Evolutionary conservation across 2,113 vertebrate species (phyloP).

Genomic region (Microtus ochrogaster): DNA sequence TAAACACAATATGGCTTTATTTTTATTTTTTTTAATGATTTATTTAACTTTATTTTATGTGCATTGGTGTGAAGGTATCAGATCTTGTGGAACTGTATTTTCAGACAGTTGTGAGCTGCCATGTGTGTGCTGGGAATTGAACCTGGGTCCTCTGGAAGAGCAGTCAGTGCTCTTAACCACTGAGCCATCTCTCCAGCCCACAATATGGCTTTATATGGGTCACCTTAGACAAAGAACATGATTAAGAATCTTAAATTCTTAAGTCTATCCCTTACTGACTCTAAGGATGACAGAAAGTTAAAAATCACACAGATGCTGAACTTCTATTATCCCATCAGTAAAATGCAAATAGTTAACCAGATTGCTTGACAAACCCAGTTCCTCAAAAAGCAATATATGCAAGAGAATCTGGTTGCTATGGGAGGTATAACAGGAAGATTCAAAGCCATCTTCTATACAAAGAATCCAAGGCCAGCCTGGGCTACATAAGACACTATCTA

Average conservation of each 20-base stretch:
- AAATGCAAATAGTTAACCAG: slow-evolving; percentile 68
- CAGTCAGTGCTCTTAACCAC: too few relatives aligned
- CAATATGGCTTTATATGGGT: slow-evolving; percentile 72
- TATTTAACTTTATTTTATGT: too few relatives aligned
- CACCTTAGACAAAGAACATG: slow-evolving; percentile 73
- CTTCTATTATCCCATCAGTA: slow-evolving; percentile 70
- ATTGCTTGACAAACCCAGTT: slow-evolving; percentile 51
- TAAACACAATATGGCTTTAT: slow-evolving; percentile 71
- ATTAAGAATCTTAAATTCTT: slow-evolving; percentile 75
- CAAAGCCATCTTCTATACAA: neutral
- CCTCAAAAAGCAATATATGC: slow-evolving; percentile 60
- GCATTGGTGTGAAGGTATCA: too few relatives aligned
- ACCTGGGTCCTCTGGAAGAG: too few relatives aligned
- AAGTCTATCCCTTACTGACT: slow-evolving; percentile 67
- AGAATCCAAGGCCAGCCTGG: neutral
- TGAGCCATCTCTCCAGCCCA: neutral
- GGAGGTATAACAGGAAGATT: neutral
- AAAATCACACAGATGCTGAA: slow-evolving; percentile 65
- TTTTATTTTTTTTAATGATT: too few relatives aligned
- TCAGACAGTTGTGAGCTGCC: too few relatives aligned
- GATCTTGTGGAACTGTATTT: too few relatives aligned
- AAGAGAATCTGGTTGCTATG: neutral
- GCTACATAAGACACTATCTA: neutral
- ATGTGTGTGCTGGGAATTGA: too few relatives aligned
- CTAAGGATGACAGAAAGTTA: slow-evolving; percentile 62